phyloP scores from a whole-genome alignment of 2,888 invertebrate species.

The Meteorus colon region DNA sequence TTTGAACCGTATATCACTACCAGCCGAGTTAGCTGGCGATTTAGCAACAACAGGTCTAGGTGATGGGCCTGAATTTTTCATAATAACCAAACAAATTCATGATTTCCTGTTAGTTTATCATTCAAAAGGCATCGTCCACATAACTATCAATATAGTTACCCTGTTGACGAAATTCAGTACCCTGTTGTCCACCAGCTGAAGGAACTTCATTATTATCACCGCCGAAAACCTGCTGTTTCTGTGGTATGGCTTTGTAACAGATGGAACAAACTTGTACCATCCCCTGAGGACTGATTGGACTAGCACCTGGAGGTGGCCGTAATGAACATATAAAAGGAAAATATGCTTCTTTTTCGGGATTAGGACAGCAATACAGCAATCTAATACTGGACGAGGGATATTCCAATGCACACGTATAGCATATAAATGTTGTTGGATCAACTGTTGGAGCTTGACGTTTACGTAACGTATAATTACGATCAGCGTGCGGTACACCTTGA shows the following conservation, averaged over 20 bases:
- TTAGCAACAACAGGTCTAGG: constrained; percentile 75
- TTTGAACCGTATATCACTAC: constrained; percentile 78
- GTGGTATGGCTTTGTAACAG: constrained; percentile 88
- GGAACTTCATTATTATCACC: constrained; percentile 77
- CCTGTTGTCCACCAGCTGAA: constrained; percentile 56
- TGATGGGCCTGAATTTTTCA: constrained; percentile 58
- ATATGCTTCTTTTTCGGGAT: constrained; percentile 90
- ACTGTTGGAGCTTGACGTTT: constrained; percentile 81
- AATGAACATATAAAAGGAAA: constrained; percentile 91
- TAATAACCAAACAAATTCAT: not conserved
- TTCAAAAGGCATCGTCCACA: not conserved
- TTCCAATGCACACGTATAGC: constrained; percentile 91
- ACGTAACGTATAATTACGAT: constrained; percentile 87
- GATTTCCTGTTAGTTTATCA: too few relatives aligned
- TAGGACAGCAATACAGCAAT: constrained; percentile 88
- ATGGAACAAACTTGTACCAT: constrained; percentile 91
- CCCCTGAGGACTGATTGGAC: constrained; percentile 91
- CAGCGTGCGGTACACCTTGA: constrained; percentile 83
- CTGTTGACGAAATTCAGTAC: constrained; percentile 65
- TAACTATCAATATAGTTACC: constrained; percentile 50
- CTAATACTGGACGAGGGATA: constrained; percentile 87
- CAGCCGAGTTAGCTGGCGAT: constrained; percentile 75
- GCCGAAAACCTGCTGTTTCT: constrained; percentile 84
- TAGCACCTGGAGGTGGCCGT: constrained; percentile 87
- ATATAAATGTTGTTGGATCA: constrained; percentile 85